A percentile compares a stretch with the other conserved stretches of the same genome.
phyloP scores from a whole-genome alignment of 2,797 vertebrate species.

The Hydrophis major region DNA sequence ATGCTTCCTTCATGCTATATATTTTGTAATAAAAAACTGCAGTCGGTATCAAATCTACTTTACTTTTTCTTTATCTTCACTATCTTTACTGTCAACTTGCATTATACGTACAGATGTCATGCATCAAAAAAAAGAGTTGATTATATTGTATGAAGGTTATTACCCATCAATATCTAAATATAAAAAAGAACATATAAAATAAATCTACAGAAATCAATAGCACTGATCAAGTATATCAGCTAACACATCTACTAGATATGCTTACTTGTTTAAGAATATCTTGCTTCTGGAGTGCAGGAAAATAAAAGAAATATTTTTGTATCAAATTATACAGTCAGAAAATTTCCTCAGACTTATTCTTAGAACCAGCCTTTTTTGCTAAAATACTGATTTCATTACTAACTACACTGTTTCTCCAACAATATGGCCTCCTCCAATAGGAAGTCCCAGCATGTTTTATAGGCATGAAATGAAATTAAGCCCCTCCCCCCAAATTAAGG shows the following conservation, averaged over 20 bases:
- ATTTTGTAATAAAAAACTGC: not conserved
- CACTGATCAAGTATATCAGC: not conserved
- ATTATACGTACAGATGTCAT: not conserved
- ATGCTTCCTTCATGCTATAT: not conserved
- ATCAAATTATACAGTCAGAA: constrained; percentile 56
- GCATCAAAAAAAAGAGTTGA: not conserved
- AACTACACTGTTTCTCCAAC: not conserved
- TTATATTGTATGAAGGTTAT: not conserved
- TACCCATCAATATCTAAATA: not conserved
- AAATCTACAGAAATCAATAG: not conserved
- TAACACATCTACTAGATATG: not conserved
- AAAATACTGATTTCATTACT: constrained; percentile 45
- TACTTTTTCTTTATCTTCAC: not conserved
- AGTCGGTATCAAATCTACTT: not conserved
- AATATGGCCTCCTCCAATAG: no score
- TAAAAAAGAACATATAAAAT: not conserved
- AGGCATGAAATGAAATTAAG: no score
- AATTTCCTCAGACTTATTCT: constrained; percentile 36
- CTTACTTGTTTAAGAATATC: constrained; percentile 92
- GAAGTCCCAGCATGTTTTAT: no score
- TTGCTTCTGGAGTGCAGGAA: constrained; percentile 82
- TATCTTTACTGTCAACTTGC: not conserved
- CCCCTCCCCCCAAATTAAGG: no score
- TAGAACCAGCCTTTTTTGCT: constrained; percentile 34
- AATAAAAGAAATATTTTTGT: constrained; percentile 66